Evolutionary conservation across 2,888 invertebrate genomes (phyloP), one percentile per base, ranked within the genome.

Genomic region (Parnassius mnemosyne): DNA sequence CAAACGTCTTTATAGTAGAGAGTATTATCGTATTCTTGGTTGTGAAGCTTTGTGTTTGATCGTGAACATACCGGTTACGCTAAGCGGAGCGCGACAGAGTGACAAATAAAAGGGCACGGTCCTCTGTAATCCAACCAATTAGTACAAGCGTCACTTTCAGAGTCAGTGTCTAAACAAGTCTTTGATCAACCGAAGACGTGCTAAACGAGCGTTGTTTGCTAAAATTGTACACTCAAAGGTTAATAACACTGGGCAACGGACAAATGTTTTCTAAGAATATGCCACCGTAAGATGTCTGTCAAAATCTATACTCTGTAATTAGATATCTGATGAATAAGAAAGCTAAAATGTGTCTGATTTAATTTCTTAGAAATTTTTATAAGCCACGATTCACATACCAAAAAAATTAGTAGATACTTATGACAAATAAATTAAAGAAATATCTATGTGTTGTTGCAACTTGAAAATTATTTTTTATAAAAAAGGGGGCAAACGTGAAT

Each of bases 41-140:
- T 16, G 50, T 47, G 20, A 46, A 50, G 9, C 43, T 52, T 53
- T 49, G 63, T 57, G 60, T 60, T 63, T 57, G 53, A 60, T 41
- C 52, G 56, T 53, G 60, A 47, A 63, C 63, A 56, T 57, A 63
- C 60, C 60, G 42, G 63, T 63, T 63, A 59, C 60, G 63, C 63
- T 60, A 63, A 56, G 60, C 60, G 47, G 60, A 42, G 63, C 60
- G 56, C 60, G 20, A 62, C 61, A 43, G 44, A 25, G 49, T 53
- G 64, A 65, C 56, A 63, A 60, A 58, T 49, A 65, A 66, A 64
- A 57, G 62, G 62, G 61, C 72, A 74, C 71, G 71, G 71, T 73
- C 74, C 77, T 77, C 79, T 76, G 83, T 82, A 85, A 85, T 82
- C 78, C 72, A 78, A 85, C 79, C 82, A 87, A 89, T 89, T 85